phyloP scores from a whole-genome alignment of 2,888 invertebrate species.

The Torymus aiolomorphi region DNA sequence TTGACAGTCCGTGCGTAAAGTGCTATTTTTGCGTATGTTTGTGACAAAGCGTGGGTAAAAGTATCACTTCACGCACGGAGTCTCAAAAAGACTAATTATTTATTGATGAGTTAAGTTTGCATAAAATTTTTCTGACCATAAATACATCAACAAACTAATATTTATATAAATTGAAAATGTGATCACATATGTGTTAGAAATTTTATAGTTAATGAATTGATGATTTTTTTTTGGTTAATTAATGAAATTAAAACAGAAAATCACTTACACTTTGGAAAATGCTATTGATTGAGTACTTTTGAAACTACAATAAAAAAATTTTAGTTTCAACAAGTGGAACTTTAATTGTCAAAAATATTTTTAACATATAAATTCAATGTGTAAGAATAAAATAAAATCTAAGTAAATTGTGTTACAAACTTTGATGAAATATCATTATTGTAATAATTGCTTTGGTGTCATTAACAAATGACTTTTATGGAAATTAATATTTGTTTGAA shows the following conservation, averaged over 20 bases:
- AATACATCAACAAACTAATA: background rate
- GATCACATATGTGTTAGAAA: constrained; percentile 43
- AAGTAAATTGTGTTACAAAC: too few species aligned
- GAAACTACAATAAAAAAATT: constrained; percentile 58
- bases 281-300: constrained; percentile 59
- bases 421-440: background rate
- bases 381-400: too few species aligned
- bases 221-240: constrained; percentile 25
- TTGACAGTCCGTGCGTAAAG: too few species aligned
- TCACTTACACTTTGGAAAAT: constrained; percentile 57
- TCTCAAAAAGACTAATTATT: too few species aligned
- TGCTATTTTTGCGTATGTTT: too few species aligned
- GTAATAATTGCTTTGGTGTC: background rate
- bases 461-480: too few species aligned
- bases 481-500: too few species aligned
- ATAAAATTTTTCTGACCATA: too few species aligned
- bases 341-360: constrained; percentile 6
- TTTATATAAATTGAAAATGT: constrained; percentile 45
- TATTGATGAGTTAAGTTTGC: too few species aligned
- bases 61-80: too few species aligned
- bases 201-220: constrained; percentile 25
- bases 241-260: constrained; percentile 41
- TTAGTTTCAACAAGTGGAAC: constrained; percentile 38
- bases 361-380: too few species aligned
- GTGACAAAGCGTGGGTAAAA: too few species aligned